Evolutionary conservation across 2,113 vertebrate species (phyloP).

Genomic region (Maylandia zebra): DNA sequence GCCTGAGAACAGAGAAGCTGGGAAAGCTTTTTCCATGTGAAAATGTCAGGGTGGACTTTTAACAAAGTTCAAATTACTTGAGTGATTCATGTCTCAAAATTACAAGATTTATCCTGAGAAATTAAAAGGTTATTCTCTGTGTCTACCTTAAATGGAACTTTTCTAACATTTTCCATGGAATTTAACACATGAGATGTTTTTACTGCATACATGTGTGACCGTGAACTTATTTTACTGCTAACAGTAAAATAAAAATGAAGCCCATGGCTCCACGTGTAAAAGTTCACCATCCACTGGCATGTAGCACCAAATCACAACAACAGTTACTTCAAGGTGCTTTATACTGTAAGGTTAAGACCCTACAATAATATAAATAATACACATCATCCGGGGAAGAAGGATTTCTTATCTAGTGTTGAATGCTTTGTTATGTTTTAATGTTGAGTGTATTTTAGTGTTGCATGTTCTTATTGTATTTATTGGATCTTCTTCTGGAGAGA

Average conservation of each 20-base stretch:
- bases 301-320: not conserved
- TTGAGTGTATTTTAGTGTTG: not conserved
- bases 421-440: not conserved
- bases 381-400: not conserved
- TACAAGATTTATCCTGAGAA: rapidly evolving
- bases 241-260: not conserved
- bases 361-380: not conserved
- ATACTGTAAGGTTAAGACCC: not conserved
- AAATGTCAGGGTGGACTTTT: not conserved
- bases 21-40: not conserved
- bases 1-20: not conserved
- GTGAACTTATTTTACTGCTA: too few species aligned
- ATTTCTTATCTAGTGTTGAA: not conserved
- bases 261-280: not conserved
- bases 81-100: not conserved
- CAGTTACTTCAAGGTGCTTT: not conserved
- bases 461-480: not conserved
- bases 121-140: not conserved
- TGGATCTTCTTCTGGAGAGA: not conserved
- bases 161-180: not conserved
- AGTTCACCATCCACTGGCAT: not conserved
- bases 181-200: not conserved
- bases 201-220: too few species aligned
- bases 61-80: not conserved
- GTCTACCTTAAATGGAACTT: not conserved